Percentiles rank a stretch among this genome's conserved stretches.
Conservation (phyloP, 2,888 invertebrate genomes). For the Spialia ferax region DNA sequence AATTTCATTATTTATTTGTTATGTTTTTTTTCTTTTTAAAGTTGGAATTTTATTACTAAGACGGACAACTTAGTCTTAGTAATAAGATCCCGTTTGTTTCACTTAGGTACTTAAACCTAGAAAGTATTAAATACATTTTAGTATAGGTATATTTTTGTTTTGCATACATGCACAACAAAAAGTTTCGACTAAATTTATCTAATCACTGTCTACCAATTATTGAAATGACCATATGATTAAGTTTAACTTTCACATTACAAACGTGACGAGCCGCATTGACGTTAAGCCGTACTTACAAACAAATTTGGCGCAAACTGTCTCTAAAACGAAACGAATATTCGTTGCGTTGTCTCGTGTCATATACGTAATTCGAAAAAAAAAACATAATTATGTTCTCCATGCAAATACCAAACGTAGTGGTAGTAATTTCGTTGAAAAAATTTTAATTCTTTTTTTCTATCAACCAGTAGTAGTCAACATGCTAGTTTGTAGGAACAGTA, state of each 20-base stretch:
- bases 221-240: conserved; percentile 49
- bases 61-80: too few relatives aligned
- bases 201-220: conserved; percentile 42
- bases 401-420: conserved; percentile 52
- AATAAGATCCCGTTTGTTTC: too few relatives aligned
- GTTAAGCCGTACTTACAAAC: conserved; percentile 47
- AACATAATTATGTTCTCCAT: conserved; percentile 73
- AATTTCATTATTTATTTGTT: too few relatives aligned
- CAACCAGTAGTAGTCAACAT: too few relatives aligned
- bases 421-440: too few relatives aligned
- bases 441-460: too few relatives aligned
- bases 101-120: too few relatives aligned
- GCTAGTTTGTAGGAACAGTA: too few relatives aligned
- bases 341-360: too few relatives aligned
- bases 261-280: conserved; percentile 47
- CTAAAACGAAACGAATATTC: conserved; percentile 64
- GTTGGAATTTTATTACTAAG: too few relatives aligned
- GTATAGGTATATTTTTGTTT: background rate
- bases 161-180: background rate
- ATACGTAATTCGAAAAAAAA: conserved; percentile 76
- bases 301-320: conserved; percentile 56
- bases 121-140: background rate
- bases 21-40: too few relatives aligned
- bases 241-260: conserved; percentile 54
- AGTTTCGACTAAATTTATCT: conserved; percentile 11